Evolutionary conservation across 2,113 vertebrate genomes (phyloP).

Genomic region (Aldabrachelys gigantea): DNA sequence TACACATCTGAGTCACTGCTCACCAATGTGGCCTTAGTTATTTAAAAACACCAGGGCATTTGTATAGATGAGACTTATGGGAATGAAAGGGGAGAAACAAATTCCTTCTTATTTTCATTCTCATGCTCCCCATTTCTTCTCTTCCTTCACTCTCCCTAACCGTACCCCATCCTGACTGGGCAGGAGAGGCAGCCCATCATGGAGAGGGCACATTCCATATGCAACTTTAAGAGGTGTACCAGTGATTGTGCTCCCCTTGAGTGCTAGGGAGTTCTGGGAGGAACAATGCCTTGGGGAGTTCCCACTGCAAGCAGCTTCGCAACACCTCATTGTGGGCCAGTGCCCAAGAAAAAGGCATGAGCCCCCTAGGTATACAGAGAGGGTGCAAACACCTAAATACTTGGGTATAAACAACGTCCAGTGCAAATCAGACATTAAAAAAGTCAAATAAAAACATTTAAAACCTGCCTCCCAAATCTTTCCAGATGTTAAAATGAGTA

Average conservation of each 20-base stretch:
- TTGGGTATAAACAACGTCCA: slow-evolving; percentile 62
- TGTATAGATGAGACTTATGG: background rate
- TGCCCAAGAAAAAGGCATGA: background rate
- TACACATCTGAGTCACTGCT: background rate
- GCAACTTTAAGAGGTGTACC: background rate
- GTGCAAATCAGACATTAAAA: slow-evolving; percentile 59
- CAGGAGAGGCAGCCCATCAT: background rate
- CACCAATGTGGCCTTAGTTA: background rate
- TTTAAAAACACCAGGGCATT: background rate
- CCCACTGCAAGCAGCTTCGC: background rate
- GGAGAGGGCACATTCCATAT: background rate
- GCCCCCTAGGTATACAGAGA: background rate
- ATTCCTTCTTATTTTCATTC: rapidly evolving
- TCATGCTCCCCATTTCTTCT: rapidly evolving
- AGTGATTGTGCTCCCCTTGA: background rate
- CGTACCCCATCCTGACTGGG: background rate
- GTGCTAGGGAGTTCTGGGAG: background rate
- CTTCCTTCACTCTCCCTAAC: background rate
- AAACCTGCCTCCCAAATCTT: slow-evolving; percentile 62
- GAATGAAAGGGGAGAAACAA: background rate
- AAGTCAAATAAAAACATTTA: slow-evolving; percentile 60
- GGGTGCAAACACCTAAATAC: slow-evolving; percentile 24
- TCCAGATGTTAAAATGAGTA: slow-evolving; percentile 76
- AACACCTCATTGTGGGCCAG: background rate
- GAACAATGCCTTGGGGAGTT: background rate